Evolutionary conservation across 2,113 vertebrate species (phyloP), one percentile per base, ranked within the genome.

Genomic region (Orycteropus afer): DNA sequence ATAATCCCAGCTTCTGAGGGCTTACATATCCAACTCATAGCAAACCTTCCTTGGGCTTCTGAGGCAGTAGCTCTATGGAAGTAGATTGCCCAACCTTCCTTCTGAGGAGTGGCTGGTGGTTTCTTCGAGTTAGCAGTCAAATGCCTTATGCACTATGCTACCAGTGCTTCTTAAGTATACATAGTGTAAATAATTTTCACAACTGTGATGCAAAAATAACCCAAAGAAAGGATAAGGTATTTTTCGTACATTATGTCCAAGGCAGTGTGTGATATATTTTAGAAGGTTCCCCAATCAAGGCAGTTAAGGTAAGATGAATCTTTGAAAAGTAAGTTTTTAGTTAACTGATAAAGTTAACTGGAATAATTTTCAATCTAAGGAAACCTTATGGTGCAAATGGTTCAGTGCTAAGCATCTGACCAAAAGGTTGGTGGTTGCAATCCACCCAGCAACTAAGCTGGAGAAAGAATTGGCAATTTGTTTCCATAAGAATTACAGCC

Each of bases 161-260:
- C 23, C 17, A 61, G 9, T 27, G 9, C 9, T 61, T 25, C 55
- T 18, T 57, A n/a, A 63, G 61, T 59, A 59, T 69, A 9, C 53
- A 45, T 42, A 61, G 69, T 55, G 84, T 57, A 96, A 83, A 93
- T 95, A 84, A 69, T 23, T 29, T 76, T 83, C 25, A 83, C 73
- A 83, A 93, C 86, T 95, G 65, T 40, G 18, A 86, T 11, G 45
- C n/a, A 32, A 53, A 71, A 65, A 85, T 65, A 81, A 0, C 0
- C 59, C 84, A 59, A 47, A n/a, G n/a, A 78, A 71, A 78, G 14
- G 9, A 59, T 69, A 51, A 71, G 13, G 32, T 51, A 2, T 59
- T 84, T 89, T 76, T 55, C 49, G 84, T 57, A 69, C 3, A 17
- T 67, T 93, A 55, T 20, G n/a, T 79, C 80, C 15, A 94, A 80